Conservation (phyloP, 1,140 invertebrate species). For the Globodera ellingtonae region DNA sequence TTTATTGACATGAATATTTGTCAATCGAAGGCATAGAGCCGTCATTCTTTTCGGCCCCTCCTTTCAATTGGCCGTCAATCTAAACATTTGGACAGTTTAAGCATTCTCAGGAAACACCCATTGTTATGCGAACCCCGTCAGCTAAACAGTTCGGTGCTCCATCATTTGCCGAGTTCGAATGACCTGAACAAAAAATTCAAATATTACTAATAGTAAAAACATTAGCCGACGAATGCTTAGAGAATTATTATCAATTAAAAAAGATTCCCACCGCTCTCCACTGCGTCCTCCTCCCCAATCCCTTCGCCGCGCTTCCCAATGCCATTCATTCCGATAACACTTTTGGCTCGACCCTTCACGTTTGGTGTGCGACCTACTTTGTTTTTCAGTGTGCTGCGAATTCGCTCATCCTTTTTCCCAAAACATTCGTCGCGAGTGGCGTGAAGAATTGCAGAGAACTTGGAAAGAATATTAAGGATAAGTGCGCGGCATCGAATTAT, state of each 20-base stretch:
- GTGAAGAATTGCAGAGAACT: constrained; percentile 5
- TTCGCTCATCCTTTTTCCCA: constrained; percentile 18
- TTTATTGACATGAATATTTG: background rate
- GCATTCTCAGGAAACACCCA: no score
- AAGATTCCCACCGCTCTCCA: no score
- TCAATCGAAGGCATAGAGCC: background rate
- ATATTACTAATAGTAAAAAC: no score
- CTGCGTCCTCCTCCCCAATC: no score
- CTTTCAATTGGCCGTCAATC: background rate
- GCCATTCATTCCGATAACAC: background rate
- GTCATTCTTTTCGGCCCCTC: background rate
- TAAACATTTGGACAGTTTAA: background rate
- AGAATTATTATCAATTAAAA: no score
- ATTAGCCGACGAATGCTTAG: no score
- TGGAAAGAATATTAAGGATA: background rate
- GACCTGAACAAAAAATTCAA: no score
- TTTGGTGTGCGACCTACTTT: background rate
- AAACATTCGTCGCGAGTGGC: constrained; percentile 23
- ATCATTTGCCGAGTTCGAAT: no score
- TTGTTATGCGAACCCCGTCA: no score
- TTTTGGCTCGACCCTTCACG: background rate
- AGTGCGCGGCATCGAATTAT: background rate
- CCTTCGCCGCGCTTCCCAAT: no score
- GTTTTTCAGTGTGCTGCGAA: no score
- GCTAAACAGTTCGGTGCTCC: no score